These are phyloP conservation scores for Archips xylosteana DNA, from an alignment of 2,888 invertebrate genomes.

Conservation along the genomic window DNA sequence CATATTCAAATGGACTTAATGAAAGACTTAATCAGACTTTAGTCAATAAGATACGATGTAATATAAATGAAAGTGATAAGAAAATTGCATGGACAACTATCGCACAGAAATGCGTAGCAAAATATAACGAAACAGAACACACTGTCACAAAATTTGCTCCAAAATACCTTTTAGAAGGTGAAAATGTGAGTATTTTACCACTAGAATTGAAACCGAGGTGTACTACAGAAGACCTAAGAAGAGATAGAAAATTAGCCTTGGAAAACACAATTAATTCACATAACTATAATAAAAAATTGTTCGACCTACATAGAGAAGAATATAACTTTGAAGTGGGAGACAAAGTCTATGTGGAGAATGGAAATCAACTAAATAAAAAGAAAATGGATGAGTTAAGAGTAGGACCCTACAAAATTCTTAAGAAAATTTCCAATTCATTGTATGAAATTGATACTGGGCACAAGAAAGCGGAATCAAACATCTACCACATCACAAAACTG, in stretches of 20 bases:
- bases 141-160: constrained; percentile 53
- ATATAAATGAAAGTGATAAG: constrained; percentile 49
- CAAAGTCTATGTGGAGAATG: background rate
- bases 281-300: background rate
- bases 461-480: background rate
- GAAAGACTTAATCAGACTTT: constrained; percentile 45
- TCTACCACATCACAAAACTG: background rate
- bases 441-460: background rate
- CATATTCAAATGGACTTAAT: constrained; percentile 46
- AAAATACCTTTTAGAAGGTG: constrained; percentile 51
- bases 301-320: background rate
- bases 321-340: background rate
- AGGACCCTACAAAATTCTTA: background rate
- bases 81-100: constrained; percentile 53
- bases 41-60: constrained; percentile 53
- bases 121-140: constrained; percentile 54
- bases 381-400: background rate
- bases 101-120: constrained; percentile 50
- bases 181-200: constrained; percentile 48
- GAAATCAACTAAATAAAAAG: background rate
- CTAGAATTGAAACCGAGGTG: background rate
- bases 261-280: background rate
- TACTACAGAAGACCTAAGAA: background rate
- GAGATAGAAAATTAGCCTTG: constrained; percentile 2
- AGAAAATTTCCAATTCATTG: background rate